These are phyloP conservation scores for Yponomeuta plumbellus DNA, from an alignment of 2,888 invertebrate species.

Conservation along the genomic window DNA sequence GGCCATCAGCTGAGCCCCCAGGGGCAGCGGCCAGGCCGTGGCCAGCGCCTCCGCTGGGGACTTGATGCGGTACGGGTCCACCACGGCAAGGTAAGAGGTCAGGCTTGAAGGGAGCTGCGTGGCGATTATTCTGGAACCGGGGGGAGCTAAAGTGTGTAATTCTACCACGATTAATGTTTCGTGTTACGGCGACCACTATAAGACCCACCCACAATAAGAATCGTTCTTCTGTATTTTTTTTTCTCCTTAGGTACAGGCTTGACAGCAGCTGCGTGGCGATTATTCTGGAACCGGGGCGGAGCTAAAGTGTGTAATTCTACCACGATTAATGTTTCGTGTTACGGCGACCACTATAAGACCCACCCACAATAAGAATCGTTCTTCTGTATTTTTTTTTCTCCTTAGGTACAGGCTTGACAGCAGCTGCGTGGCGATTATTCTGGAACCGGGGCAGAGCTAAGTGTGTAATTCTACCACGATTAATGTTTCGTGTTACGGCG, in stretches of 20 bases:
- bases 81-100: slow-evolving; percentile 87
- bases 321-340: no score
- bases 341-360: no score
- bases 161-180: background rate
- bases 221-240: no score
- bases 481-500: no score
- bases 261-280: slow-evolving; percentile 87
- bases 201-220: no score
- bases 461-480: no score
- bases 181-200: background rate
- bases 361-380: no score
- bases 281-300: slow-evolving; percentile 73
- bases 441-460: slow-evolving; percentile 37
- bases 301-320: no score
- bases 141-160: background rate
- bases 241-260: no score
- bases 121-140: slow-evolving; percentile 81
- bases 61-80: slow-evolving; percentile 90
- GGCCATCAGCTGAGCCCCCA: slow-evolving; percentile 87
- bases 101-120: slow-evolving; percentile 85
- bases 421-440: slow-evolving; percentile 88
- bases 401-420: slow-evolving; percentile 81
- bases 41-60: slow-evolving; percentile 84
- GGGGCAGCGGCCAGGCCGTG: slow-evolving; percentile 83
- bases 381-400: no score